Evolutionary conservation across 1,140 invertebrate genomes (phyloP).

Genomic region (Homalodisca vitripennis): DNA sequence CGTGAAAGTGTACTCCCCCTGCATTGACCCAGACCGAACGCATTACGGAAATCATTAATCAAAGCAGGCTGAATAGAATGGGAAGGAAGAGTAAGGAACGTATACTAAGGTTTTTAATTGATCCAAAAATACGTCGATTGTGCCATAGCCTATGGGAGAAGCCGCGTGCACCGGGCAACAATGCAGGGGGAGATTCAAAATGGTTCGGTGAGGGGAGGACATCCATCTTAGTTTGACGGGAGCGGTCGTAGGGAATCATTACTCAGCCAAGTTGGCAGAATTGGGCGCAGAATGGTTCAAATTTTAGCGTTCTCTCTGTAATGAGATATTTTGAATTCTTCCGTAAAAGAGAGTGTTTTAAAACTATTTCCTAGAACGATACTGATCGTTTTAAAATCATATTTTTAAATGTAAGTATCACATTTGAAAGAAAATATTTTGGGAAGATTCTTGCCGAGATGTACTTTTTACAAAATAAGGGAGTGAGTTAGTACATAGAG

Average conservation of each 20-base stretch:
- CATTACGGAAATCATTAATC: not conserved
- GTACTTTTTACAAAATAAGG: too few species aligned
- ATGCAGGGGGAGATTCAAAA: not conserved
- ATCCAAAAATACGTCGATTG: not conserved
- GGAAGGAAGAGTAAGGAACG: not conserved
- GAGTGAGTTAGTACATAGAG: too few species aligned
- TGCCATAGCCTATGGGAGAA: not conserved
- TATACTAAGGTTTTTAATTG: not conserved
- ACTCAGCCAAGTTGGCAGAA: not conserved
- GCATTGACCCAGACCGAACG: not conserved
- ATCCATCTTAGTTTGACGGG: not conserved
- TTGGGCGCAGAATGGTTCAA: not conserved
- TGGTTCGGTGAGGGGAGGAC: not conserved
- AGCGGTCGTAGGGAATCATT: not conserved
- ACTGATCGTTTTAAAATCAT: too few species aligned
- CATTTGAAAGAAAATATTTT: too few species aligned
- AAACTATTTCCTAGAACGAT: too few species aligned
- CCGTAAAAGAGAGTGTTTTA: too few species aligned
- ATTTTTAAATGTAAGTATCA: too few species aligned
- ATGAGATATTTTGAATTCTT: too few species aligned
- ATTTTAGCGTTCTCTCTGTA: not conserved
- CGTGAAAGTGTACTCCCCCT: too few species aligned
- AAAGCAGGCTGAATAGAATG: not conserved
- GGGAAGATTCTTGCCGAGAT: too few species aligned
- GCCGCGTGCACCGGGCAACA: not conserved